phyloP scores from a whole-genome alignment of 2,797 vertebrate species.

The Luscinia megarhynchos region DNA sequence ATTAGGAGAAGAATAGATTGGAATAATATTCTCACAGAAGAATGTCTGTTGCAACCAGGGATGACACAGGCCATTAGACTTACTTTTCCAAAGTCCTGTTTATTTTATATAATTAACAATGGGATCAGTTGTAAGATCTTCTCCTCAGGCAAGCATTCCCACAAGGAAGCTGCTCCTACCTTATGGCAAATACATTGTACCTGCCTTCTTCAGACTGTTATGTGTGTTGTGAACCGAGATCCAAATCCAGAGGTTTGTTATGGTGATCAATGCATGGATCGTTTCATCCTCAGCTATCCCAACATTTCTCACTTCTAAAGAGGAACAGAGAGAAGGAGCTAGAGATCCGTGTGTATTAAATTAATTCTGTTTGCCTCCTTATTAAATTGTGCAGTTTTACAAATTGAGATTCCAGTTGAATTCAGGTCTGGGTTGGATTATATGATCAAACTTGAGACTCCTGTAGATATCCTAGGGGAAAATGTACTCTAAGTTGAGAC shows the following conservation, averaged over 20 bases:
- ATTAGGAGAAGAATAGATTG: not conserved
- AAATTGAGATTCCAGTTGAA: not conserved
- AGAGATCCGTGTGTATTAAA: not conserved
- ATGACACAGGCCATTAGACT: not conserved
- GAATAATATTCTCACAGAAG: not conserved
- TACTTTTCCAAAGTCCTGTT: not conserved
- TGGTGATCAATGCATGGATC: too few species aligned
- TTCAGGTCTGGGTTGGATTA: not conserved
- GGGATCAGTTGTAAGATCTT: not conserved
- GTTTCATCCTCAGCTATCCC: not conserved
- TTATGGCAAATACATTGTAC: not conserved
- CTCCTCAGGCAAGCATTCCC: not conserved
- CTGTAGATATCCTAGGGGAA: not conserved
- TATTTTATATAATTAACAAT: not conserved
- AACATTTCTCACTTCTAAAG: not conserved
- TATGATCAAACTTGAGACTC: not conserved
- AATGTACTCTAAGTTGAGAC: rapidly evolving
- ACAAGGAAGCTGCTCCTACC: not conserved
- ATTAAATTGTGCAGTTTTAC: not conserved
- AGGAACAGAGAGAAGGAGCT: not conserved
- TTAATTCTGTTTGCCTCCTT: not conserved
- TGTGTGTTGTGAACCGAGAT: rapidly evolving
- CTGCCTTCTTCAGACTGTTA: not conserved
- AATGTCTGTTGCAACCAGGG: not conserved
- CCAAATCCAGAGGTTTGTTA: not conserved